Percentiles rank a stretch among this genome's conserved stretches.
phyloP scores from a whole-genome alignment of 2,113 vertebrate species.

The Varanus salvator region DNA sequence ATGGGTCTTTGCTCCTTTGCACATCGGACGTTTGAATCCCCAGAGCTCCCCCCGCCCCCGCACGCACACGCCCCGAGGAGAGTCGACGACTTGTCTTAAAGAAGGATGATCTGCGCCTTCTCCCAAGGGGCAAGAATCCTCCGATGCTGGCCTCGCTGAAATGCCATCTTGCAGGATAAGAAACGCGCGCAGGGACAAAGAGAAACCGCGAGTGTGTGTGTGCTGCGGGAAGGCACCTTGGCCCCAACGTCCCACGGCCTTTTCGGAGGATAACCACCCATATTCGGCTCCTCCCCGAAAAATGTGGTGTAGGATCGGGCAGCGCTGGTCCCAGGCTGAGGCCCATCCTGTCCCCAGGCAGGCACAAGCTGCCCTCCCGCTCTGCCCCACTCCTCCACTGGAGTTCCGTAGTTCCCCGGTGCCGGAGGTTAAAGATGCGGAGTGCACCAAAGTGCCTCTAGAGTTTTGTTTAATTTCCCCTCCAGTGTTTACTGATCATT shows the following conservation, averaged over 20 bases:
- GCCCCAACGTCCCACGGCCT: not conserved
- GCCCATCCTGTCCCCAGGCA: too few species aligned
- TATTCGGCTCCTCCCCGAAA: not conserved
- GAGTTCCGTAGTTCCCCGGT: not conserved
- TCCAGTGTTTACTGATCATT: conserved; percentile 73
- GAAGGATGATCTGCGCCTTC: not conserved
- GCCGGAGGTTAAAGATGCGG: conserved; percentile 32
- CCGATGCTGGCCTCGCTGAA: too few species aligned
- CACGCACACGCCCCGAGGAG: not conserved
- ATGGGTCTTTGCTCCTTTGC: not conserved
- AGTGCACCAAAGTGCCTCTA: conserved; percentile 53
- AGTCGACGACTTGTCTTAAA: not conserved
- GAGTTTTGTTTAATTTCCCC: conserved; percentile 65
- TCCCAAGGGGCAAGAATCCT: not conserved
- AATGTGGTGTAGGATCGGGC: too few species aligned
- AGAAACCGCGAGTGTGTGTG: not conserved
- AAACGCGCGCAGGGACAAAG: not conserved
- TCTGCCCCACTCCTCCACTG: not conserved
- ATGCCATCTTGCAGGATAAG: not conserved
- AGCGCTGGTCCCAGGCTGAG: not conserved
- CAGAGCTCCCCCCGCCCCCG: not conserved
- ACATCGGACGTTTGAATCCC: not conserved
- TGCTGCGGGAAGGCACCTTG: not conserved
- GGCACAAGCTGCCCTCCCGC: not conserved
- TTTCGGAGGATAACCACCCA: too few species aligned